Evolutionary conservation across 64 coral and sea anemone species (phyloP).

Genomic region (Astreopora myriophthalma): DNA sequence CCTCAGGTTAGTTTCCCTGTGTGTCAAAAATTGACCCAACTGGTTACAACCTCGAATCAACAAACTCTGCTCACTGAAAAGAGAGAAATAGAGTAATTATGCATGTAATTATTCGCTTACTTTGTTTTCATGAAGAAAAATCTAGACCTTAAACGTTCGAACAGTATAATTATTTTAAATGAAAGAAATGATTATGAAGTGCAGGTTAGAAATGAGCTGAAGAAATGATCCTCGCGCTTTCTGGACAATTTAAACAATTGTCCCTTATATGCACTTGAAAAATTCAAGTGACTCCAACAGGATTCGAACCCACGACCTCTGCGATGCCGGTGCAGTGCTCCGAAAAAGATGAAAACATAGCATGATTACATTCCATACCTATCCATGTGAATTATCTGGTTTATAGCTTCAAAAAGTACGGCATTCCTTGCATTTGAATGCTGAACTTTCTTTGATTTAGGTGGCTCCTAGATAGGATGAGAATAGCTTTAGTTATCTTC

Average conservation of each 20-base stretch:
- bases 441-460: conserved; percentile 92
- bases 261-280: too few relatives aligned
- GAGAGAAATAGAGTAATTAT: not conserved
- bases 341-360: too few relatives aligned
- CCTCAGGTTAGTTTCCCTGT: conserved; percentile 97
- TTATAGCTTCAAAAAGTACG: conserved; percentile 96
- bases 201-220: too few relatives aligned
- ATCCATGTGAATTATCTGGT: conserved; percentile 97
- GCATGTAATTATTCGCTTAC: not conserved
- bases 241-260: too few relatives aligned
- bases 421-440: conserved; percentile 99
- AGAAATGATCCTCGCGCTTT: too few relatives aligned
- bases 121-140: not conserved
- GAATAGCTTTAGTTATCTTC: not conserved
- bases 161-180: too few relatives aligned
- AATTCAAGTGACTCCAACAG: too few relatives aligned
- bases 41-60: conserved; percentile 95
- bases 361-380: conserved; percentile 31
- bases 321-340: too few relatives aligned
- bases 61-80: conserved; percentile 90
- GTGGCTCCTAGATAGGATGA: conserved; percentile 66
- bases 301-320: too few relatives aligned
- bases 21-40: conserved; percentile 95
- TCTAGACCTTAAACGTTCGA: too few relatives aligned
- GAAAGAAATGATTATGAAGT: too few relatives aligned